Evolutionary conservation across 2,888 invertebrate genomes (phyloP).

Genomic region (Torymus auratus): DNA sequence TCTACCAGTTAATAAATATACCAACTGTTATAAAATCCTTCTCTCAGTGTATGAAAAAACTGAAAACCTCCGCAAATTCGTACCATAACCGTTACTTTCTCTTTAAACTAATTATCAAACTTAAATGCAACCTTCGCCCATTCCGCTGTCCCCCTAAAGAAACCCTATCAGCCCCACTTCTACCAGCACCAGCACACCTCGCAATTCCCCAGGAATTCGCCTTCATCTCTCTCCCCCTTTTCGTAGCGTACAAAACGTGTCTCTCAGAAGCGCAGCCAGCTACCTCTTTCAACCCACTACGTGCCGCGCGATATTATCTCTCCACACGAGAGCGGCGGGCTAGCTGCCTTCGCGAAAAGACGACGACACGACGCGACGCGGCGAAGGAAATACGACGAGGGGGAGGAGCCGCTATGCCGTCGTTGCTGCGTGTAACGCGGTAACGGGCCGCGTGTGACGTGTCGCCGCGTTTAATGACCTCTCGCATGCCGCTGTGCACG

Average conservation of each 20-base stretch:
- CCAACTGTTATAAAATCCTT: too few relatives aligned
- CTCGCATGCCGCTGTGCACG: constrained; percentile 21
- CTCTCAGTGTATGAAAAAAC: too few relatives aligned
- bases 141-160: not conserved
- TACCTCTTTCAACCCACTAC: not conserved
- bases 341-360: constrained; percentile 4
- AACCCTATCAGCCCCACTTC: not conserved
- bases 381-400: not conserved
- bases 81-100: too few relatives aligned
- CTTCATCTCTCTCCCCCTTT: not conserved
- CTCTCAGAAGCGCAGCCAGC: not conserved
- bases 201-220: constrained; percentile 36
- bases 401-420: not conserved
- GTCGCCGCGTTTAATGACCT: constrained; percentile 53
- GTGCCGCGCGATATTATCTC: not conserved
- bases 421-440: not conserved
- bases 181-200: too few relatives aligned
- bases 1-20: too few relatives aligned
- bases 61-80: too few relatives aligned
- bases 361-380: constrained; percentile 8
- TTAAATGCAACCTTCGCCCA: not conserved
- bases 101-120: constrained; percentile 42
- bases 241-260: not conserved
- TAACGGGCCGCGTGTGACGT: constrained; percentile 8
- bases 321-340: not conserved